Base-by-base conservation (phyloP, 1,140 invertebrate species). In the Zophobas morio region DNA sequence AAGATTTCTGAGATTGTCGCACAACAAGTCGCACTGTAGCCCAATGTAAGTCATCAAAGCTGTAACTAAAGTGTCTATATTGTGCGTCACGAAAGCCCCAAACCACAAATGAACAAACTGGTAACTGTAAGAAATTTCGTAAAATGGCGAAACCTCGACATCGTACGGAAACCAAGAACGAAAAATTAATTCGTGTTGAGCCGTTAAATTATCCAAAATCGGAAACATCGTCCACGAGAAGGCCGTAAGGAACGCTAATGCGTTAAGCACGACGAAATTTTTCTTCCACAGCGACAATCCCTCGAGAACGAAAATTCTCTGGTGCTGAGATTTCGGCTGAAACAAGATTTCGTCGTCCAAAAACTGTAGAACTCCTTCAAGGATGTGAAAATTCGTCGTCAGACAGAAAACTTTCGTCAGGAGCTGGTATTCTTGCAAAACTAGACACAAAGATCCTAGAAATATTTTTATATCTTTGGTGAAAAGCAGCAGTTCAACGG, bases 41-140 rank as follows among this genome's bases (percentile, higher is more conserved):
- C 53, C 32, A 54, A 54, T 54, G 6, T 54, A 54, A 54, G 53
- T 54, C 53, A 54, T 54, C 32, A 54, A 33, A 34, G 35, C 32
- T 54, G 4, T 33, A 33, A 33, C 53, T 34, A 54, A 33, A 2
- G 4, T 54, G 32, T 34, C 53, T 20, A 34, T 54, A 20, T 20
- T 20, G 6, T 54, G 32, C 1, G 35, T 1, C 33, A 54, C 1
- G 1, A 54, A 4, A 1, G 35, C 6, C 8, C 0, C 8, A 2
- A 34, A 20, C 20, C 53, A 54, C 6, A 54, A 32, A 4, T 34
- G 4, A 54, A 54, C 20, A 34, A 34, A 54, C 32, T 54, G 53
- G 32, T 54, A 54, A 6, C 33, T 34, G 6, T 54, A 54, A 20
- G 53, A 34, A 5, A 54, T 2, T 34, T 54, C 20, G 2, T 32